phyloP scores from a whole-genome alignment of 2,113 vertebrate species.

The Nothoprocta perdicaria region DNA sequence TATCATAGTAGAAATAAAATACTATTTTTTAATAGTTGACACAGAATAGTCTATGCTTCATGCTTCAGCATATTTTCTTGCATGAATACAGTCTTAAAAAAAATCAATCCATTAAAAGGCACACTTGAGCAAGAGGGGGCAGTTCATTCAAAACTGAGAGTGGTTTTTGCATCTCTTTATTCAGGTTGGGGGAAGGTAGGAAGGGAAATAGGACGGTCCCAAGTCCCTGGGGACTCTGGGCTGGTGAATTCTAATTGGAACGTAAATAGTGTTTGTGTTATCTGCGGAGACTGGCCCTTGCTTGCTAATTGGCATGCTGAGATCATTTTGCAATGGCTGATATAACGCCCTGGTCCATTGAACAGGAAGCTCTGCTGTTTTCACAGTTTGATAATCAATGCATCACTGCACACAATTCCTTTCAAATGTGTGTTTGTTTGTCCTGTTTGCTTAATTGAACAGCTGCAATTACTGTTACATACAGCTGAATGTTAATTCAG shows the following conservation, averaged over 20 bases:
- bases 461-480: conserved; percentile 83
- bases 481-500: conserved; percentile 82
- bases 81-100: neutral
- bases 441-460: conserved; percentile 84
- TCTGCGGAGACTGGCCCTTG: conserved; percentile 62
- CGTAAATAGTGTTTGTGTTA: conserved; percentile 66
- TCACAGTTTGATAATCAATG: conserved; percentile 82
- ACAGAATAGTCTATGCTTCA: neutral
- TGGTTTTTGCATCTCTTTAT: neutral
- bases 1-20: neutral
- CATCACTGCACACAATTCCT: conserved; percentile 80
- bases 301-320: conserved; percentile 79
- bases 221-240: conserved; percentile 18
- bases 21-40: neutral
- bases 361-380: conserved; percentile 79
- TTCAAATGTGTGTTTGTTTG: conserved; percentile 77
- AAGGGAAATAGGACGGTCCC: neutral
- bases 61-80: neutral
- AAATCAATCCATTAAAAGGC: neutral
- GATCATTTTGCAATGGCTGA: conserved; percentile 76
- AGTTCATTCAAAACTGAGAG: neutral
- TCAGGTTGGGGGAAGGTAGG: neutral
- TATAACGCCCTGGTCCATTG: conserved; percentile 73
- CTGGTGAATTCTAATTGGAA: conserved; percentile 68
- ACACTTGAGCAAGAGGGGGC: neutral